Evolutionary conservation across 2,113 vertebrate species (phyloP).

Genomic region (Neomonachus schauinslandi): DNA sequence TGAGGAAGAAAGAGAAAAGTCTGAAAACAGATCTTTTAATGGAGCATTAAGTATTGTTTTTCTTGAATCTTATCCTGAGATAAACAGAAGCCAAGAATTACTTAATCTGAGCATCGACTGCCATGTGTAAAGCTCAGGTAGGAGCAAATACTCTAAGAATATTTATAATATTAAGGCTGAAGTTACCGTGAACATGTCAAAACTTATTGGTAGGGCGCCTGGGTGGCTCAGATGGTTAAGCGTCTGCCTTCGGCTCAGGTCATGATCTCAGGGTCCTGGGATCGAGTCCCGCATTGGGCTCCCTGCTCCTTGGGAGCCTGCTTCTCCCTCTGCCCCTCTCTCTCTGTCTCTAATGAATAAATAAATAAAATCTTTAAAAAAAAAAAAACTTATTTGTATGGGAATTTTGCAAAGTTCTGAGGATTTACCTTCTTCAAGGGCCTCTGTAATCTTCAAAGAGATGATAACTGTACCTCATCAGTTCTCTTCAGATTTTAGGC

Average conservation of each 20-base stretch:
- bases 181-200: not conserved
- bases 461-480: not conserved
- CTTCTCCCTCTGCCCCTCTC: too few relatives aligned
- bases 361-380: too few relatives aligned
- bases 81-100: not conserved
- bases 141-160: not conserved
- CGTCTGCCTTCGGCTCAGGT: too few relatives aligned
- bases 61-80: not conserved
- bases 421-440: constrained; percentile 12
- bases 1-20: not conserved
- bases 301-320: too few relatives aligned
- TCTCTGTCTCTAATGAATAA: too few relatives aligned
- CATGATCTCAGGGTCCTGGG: too few relatives aligned
- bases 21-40: not conserved
- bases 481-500: not conserved
- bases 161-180: not conserved
- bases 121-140: not conserved
- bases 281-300: too few relatives aligned
- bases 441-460: constrained; percentile 32
- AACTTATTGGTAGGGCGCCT: not conserved
- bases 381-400: not conserved
- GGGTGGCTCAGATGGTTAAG: too few relatives aligned
- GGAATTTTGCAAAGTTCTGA: constrained; percentile 35
- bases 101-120: not conserved
- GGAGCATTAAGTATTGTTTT: not conserved